These are phyloP conservation scores for Polymixis flavicincta DNA, from an alignment of 2,888 invertebrate genomes.

Conservation along the genomic window DNA sequence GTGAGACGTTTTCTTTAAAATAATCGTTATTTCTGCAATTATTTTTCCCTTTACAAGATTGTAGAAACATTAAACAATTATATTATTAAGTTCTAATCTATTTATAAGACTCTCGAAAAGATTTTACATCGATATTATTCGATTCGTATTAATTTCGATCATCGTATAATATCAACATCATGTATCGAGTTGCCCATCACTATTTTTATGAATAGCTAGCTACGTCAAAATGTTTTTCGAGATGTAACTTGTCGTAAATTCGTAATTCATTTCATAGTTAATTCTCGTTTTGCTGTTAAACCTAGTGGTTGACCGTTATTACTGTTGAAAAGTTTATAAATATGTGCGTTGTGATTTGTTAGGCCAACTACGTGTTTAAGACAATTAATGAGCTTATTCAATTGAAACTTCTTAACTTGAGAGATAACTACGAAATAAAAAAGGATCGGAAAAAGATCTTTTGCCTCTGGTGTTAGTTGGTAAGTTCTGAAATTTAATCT, in stretches of 20 bases:
- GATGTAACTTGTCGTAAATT: constrained; percentile 7
- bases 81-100: neutral
- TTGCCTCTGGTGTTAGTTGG: constrained; percentile 4
- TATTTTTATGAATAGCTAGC: constrained; percentile 10
- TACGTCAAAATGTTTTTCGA: constrained; percentile 26
- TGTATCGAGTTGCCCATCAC: constrained; percentile 39
- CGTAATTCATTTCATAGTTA: neutral
- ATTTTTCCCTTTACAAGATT: neutral
- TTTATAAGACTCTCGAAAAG: neutral
- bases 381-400: neutral
- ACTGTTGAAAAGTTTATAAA: constrained; percentile 3
- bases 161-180: constrained; percentile 10
- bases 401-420: neutral
- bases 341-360: constrained; percentile 29
- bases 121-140: neutral
- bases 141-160: neutral
- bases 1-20: neutral
- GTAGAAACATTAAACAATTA: neutral
- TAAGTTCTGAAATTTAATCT: constrained; percentile 14
- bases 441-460: neutral
- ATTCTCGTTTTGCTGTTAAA: constrained; percentile 15
- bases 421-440: neutral
- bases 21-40: neutral
- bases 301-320: neutral
- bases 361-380: neutral